phyloP scores from a whole-genome alignment of 2,797 vertebrate genomes.

The Mycteria americana region DNA sequence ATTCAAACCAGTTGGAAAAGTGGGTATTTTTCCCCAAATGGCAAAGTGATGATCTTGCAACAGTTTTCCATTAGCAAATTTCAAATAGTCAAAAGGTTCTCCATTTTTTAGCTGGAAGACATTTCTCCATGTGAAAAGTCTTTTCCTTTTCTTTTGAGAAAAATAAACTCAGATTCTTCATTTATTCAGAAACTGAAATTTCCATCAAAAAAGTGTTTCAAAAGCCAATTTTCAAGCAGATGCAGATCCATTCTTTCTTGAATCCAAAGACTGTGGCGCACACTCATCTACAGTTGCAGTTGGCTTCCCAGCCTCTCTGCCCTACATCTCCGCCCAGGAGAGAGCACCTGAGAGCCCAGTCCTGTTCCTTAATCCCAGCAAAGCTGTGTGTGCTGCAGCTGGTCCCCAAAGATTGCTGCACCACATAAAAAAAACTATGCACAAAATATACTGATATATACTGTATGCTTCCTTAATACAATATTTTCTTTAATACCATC shows the following conservation, averaged over 20 bases:
- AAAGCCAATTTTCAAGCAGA: slow-evolving; percentile 18
- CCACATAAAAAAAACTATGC: background rate
- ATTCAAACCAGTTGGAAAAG: background rate
- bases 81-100: background rate
- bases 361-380: background rate
- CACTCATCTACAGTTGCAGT: background rate
- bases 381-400: background rate
- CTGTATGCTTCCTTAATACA: background rate
- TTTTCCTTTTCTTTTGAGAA: background rate
- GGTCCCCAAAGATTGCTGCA: background rate
- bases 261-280: background rate
- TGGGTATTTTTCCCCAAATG: background rate
- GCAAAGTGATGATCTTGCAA: slow-evolving; percentile 1
- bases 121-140: background rate
- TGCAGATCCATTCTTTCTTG: background rate
- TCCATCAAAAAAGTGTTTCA: slow-evolving; percentile 38
- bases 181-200: slow-evolving; percentile 32
- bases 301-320: background rate
- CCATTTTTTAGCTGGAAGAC: background rate
- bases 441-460: background rate
- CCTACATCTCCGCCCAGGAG: background rate
- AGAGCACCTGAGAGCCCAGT: background rate
- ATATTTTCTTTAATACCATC: background rate
- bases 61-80: slow-evolving; percentile 14
- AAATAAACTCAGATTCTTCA: background rate